Base-by-base conservation (phyloP, 1,140 invertebrate species). In the Philaenus spumarius region DNA sequence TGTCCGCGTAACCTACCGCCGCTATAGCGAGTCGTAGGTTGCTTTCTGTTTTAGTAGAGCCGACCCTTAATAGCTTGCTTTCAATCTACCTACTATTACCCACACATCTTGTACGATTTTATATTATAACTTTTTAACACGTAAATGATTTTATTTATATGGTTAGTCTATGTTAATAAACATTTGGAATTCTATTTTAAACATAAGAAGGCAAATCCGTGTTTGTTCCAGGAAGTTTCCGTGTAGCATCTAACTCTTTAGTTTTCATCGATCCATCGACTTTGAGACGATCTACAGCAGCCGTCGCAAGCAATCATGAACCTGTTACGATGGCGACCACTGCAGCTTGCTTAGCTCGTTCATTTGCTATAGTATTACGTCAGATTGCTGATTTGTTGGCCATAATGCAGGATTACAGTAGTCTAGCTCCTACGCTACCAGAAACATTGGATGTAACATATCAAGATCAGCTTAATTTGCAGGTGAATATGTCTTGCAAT, bases 261-360 rank as follows among this genome's bases (percentile, higher is more conserved):
- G 93, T 97, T 17, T 97, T 96, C 73, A 95, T 97, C 65, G 95
- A 97, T 75, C 92, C 93, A 0, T 82, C 89, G 45, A 87, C 92
- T 2, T 74, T 96, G 60, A 80, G 93, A 47, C 82, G 93, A 9
- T 87, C 90, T 2, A 83, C 89, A 5, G 79, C 83, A 14, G 85
- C 88, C 9, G 68, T 69, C 6, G 66, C 72, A 12, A 70, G 72
- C 20, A 66, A 61, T 46, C 85, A 90, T 60, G 93, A 96, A 69
- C 86, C 89, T 2, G 87, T 95, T 23, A 93, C 91, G 12, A 94
- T 96, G 81, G 87, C 92, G 11, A 96, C 94, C 4, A 97, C 94
- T 3, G 90, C 93, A 0, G 91, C 89, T 63, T 95, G 91, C 68
- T 75, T 98, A 26, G 92, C 93, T 0, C 77, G 95, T 59, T 92